phyloP scores from a whole-genome alignment of 2,888 invertebrate genomes.

The Myopa tessellatipennis region DNA sequence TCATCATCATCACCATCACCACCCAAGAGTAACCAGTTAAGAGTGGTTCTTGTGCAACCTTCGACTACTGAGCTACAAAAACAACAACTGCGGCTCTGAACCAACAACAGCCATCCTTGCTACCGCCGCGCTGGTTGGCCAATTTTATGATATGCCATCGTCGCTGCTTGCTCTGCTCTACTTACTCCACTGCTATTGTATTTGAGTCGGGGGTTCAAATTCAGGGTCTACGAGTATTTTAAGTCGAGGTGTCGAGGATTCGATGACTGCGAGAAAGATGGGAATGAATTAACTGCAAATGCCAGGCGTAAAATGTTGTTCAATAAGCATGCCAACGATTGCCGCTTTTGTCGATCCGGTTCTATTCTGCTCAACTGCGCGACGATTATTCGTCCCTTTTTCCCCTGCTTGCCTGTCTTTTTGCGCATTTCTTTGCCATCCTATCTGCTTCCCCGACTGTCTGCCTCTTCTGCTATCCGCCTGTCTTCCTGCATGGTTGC shows the following conservation, averaged over 20 bases:
- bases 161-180: not conserved
- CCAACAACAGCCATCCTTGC: not conserved
- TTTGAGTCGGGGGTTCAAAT: not conserved
- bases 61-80: not conserved
- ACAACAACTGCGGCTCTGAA: not conserved
- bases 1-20: conserved; percentile 3
- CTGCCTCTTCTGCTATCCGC: too few relatives aligned
- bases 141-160: too few relatives aligned
- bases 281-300: conserved; percentile 42
- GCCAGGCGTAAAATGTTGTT: conserved; percentile 43
- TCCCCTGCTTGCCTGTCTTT: not conserved
- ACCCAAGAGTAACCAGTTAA: conserved; percentile 1
- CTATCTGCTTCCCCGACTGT: too few relatives aligned
- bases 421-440: not conserved
- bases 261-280: not conserved
- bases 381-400: not conserved
- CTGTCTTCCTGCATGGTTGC: not conserved
- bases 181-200: too few relatives aligned
- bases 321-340: conserved; percentile 37
- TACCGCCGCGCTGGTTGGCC: not conserved
- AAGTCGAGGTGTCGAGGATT: not conserved
- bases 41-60: not conserved
- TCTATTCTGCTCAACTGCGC: not conserved
- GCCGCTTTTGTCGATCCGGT: not conserved
- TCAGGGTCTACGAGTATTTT: not conserved